Evolutionary conservation across 2,797 vertebrate genomes (phyloP), one percentile per base, ranked within the genome.

Genomic region (Enoplosus armatus): DNA sequence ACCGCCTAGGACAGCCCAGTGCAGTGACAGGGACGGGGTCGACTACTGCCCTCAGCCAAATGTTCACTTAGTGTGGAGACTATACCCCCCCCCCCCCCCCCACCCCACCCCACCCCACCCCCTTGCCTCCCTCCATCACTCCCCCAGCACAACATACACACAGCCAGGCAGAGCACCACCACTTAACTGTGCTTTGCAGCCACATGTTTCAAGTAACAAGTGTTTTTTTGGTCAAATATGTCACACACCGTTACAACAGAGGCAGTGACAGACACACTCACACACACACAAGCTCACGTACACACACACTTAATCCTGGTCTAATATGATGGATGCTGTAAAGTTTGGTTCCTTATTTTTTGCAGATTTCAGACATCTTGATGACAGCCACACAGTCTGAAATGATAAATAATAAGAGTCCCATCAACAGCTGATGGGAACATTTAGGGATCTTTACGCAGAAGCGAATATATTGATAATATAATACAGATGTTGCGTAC

Each of bases 1-100:
- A 53, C 61, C 39, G 56, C 50, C 63, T 20, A 64, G 33, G 47
- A 78, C 59, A 62, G 68, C 55, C 66, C 63, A 22, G 53, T 35
- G 45, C 78, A 22, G 54, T 74, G 83, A 86, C 80, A 73, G 22
- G 50, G 63, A 74, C 5, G 15, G 80, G 84, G 89, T 91, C 72
- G 55, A 82, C 82, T 56, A 29, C 61, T 31, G 84, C 90, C 86
- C 71, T 82, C 10, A 85, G 89, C 85, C 82, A 86, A 90, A 90
- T 87, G 74, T 87, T 87, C 82, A 89, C 75, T 90, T 87, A 85
- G 59, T 62, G 78, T 64, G 33, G 51, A 75, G 64, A 43, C 63
- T 12, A 10, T 41, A 4, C 24, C 47, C 29, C 5, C 1, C 8
- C 1, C 54, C 39, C 2, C 2, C 26, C 5, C 48, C 24, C n/a